These are phyloP conservation scores for Scaptomyza tumidula DNA, from an alignment of 2,888 invertebrate species.

Conservation along the genomic window DNA sequence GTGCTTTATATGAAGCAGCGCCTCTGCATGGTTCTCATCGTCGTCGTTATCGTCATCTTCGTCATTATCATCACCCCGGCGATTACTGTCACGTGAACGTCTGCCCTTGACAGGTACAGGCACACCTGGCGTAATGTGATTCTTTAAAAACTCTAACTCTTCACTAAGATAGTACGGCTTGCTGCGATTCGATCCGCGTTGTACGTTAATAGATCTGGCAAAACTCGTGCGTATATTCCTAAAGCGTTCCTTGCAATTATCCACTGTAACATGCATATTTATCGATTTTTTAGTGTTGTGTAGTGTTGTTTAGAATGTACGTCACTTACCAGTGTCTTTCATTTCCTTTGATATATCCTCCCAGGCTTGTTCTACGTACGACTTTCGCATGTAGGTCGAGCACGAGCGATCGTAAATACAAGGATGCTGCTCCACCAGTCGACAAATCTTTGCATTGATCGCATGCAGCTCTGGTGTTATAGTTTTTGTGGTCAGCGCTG, in stretches of 20 bases:
- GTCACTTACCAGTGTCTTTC: slow-evolving; percentile 76
- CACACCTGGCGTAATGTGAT: slow-evolving; percentile 74
- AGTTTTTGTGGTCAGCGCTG: slow-evolving; percentile 52
- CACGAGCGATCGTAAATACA: slow-evolving; percentile 82
- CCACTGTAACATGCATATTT: slow-evolving; percentile 53
- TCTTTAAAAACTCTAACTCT: slow-evolving; percentile 74
- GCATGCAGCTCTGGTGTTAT: slow-evolving; percentile 75
- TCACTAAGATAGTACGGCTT: slow-evolving; percentile 80
- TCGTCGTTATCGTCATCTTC: slow-evolving; percentile 38
- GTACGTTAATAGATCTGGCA: slow-evolving; percentile 82
- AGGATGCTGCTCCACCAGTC: slow-evolving; percentile 76
- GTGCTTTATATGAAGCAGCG: slow-evolving; percentile 48
- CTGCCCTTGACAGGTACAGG: slow-evolving; percentile 56
- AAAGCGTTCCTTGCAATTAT: slow-evolving; percentile 82
- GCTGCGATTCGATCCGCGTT: slow-evolving; percentile 76
- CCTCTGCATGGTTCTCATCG: slow-evolving; percentile 17
- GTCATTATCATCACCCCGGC: slow-evolving; percentile 52
- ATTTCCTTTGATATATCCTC: slow-evolving; percentile 77
- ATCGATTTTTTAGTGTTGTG: neutral
- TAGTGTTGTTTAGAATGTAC: neutral
- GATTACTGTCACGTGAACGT: slow-evolving; percentile 43
- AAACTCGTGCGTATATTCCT: slow-evolving; percentile 82
- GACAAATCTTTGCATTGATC: slow-evolving; percentile 80
- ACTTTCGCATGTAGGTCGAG: slow-evolving; percentile 76
- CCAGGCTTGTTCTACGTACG: slow-evolving; percentile 80